Conservation (phyloP, 1,140 invertebrate genomes). For the Eufriesea mexicana region DNA sequence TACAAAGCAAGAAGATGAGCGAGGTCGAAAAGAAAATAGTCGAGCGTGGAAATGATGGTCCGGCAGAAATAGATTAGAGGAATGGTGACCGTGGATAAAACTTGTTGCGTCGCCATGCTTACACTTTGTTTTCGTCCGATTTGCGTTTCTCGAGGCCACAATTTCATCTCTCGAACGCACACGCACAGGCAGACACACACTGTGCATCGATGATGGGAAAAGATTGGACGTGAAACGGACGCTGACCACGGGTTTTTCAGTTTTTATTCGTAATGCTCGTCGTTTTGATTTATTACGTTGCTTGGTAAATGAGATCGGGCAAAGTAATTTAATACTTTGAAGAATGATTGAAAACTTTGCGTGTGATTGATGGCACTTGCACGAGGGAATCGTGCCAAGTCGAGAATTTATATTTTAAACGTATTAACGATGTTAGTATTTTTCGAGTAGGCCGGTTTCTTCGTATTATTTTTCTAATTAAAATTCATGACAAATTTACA, state of each 20-base stretch:
- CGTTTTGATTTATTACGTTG: background rate
- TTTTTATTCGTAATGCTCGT: background rate
- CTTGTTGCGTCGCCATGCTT: constrained; percentile 8
- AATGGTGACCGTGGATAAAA: constrained; percentile 37
- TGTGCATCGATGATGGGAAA: too few species aligned
- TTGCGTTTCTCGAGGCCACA: background rate
- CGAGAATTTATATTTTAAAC: too few species aligned
- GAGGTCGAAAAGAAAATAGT: constrained; percentile 49
- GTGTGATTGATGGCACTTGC: background rate
- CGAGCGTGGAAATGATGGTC: constrained; percentile 35
- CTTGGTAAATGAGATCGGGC: background rate
- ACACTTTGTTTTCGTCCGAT: constrained; percentile 4
- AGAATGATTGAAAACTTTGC: background rate
- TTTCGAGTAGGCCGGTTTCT: too few species aligned
- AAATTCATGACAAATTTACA: too few species aligned
- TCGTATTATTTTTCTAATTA: too few species aligned
- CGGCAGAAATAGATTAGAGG: constrained; percentile 42
- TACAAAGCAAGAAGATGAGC: constrained; percentile 37
- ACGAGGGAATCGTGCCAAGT: too few species aligned
- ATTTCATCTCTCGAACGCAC: background rate
- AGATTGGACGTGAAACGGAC: background rate
- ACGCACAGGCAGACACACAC: too few species aligned
- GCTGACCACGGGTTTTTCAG: background rate
- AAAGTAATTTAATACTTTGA: background rate
- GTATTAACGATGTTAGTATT: too few species aligned